Base-by-base conservation (phyloP, 2,888 invertebrate species). In the Ommatoiulus sabulosus region DNA sequence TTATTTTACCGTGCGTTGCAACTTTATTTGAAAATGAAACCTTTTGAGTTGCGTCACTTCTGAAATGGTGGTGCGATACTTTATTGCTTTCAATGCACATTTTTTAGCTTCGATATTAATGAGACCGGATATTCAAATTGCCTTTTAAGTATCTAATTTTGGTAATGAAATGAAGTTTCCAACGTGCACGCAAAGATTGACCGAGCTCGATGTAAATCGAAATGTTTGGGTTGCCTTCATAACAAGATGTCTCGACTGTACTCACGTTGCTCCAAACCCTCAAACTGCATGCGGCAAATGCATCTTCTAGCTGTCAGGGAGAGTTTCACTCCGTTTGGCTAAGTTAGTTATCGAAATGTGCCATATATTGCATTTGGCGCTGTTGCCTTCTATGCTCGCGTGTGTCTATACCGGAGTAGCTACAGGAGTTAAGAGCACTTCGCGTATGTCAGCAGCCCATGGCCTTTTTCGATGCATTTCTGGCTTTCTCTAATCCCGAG, bases 401-500 rank as follows among this genome's bases (percentile, higher is more conserved):
- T n/a, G 57, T 63, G 15, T 63, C n/a, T n/a, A 46, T 46, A 46
- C 57, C 24, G 72, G 0, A 72, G 72, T 24, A 24, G 20, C 20
- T 72, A 72, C 72, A 72, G 72, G 24, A 72, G 72, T 72, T 72
- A 72, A 72, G 72, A 72, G 72, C 72, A 72, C 72, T 72, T 72
- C 24, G n/a, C 20, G 20, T n/a, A 24, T 72, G 72, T 72, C 72
- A 72, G 72, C 72, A 72, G 72, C 72, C 72, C 72, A 72, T 72
- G 72, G 72, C 72, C 72, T 72, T 72, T 72, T 24, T 24, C 72
- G 72, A 72, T 72, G 72, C 72, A 24, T 72, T 72, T 72, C 72
- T 72, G 72, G 72, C 72, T 24, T 72, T 17, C 20, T 8, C 72
- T 72, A 72, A 72, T 72, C 72, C 72, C 72, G 4, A 0, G 72